A percentile compares a stretch with the other conserved stretches of the same genome.
Conservation (phyloP, 1,140 invertebrate species). For the Ridgeia piscesae region DNA sequence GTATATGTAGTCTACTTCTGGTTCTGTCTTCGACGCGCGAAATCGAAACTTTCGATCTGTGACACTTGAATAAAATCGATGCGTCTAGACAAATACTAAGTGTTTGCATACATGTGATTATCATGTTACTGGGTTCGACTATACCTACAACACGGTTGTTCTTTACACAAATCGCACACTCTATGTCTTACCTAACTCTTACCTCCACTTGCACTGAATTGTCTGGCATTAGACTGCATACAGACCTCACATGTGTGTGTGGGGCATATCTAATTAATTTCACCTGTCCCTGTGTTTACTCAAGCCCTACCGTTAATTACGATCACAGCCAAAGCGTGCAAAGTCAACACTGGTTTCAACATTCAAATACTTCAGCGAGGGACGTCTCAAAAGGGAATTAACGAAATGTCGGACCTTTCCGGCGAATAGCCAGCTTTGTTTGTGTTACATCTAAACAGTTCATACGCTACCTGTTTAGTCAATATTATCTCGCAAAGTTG, state of each 20-base stretch:
- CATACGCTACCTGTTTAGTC: background rate
- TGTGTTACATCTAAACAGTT: background rate
- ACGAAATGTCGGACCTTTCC: background rate
- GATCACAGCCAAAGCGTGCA: background rate
- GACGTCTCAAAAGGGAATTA: background rate
- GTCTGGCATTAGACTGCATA: background rate
- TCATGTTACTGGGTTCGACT: too few relatives aligned
- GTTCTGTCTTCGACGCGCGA: too few relatives aligned
- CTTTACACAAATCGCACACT: background rate
- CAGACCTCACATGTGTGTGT: background rate
- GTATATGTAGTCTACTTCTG: too few relatives aligned
- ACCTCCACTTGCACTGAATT: background rate
- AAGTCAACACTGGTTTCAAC: background rate
- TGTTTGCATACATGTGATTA: too few relatives aligned
- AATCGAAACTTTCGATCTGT: too few relatives aligned
- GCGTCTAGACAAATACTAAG: too few relatives aligned
- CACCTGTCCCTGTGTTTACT: background rate
- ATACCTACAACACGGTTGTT: too few relatives aligned
- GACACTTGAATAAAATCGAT: too few relatives aligned
- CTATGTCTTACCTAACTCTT: background rate
- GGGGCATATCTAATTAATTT: background rate
- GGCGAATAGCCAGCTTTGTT: background rate
- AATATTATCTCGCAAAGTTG: background rate
- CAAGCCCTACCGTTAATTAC: background rate
- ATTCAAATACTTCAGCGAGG: background rate